Evolutionary conservation across 2,888 invertebrate genomes (phyloP).

Genomic region (Andricus quercusramuli): DNA sequence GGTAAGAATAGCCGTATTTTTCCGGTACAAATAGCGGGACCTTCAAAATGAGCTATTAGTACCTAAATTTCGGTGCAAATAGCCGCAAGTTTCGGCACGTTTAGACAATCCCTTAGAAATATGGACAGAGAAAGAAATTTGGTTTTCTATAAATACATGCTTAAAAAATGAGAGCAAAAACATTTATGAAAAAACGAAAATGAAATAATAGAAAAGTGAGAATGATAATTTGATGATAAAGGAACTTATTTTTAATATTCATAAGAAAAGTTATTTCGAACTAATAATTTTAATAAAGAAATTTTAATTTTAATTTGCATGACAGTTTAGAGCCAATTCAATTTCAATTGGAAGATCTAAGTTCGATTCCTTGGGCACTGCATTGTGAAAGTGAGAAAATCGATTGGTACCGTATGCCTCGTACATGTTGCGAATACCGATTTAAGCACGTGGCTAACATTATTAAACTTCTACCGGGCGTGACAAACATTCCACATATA

Average conservation of each 20-base stretch:
- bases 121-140: too few species aligned
- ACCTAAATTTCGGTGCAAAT: too few species aligned
- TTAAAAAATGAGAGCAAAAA: too few species aligned
- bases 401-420: slow-evolving; percentile 50
- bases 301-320: neutral
- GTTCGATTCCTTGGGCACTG: slow-evolving; percentile 11
- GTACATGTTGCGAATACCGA: slow-evolving; percentile 47
- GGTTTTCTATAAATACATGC: too few species aligned
- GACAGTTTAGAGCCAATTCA: neutral
- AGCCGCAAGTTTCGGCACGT: too few species aligned
- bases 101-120: too few species aligned
- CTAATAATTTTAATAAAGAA: neutral
- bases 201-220: too few species aligned
- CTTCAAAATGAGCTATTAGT: too few species aligned
- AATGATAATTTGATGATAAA: too few species aligned
- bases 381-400: slow-evolving; percentile 54
- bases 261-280: neutral
- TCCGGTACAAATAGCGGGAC: too few species aligned
- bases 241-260: neutral
- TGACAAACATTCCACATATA: slow-evolving; percentile 39
- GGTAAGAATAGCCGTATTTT: too few species aligned
- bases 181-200: too few species aligned
- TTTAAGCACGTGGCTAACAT: slow-evolving; percentile 37
- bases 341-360: slow-evolving; percentile 7
- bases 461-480: slow-evolving; percentile 35